Evolutionary conservation across 2,888 invertebrate genomes (phyloP), one percentile per base, ranked within the genome.

Genomic region (Drosophila ezoana): DNA sequence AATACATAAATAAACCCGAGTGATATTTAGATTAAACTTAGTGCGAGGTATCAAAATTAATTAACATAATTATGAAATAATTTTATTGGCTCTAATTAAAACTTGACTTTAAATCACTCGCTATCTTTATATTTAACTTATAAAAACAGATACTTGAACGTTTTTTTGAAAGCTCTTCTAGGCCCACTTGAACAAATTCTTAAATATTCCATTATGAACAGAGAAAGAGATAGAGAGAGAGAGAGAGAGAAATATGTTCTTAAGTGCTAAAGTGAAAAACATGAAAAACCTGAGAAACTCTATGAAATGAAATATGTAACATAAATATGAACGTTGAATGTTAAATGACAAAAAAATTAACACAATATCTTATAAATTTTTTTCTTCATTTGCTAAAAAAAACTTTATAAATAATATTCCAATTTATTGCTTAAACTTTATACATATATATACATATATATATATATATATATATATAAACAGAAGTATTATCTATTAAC

Each of bases 11-110:
- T 13, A 62, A 78, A 80, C 81, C 90, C 89, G 90, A 90, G 89
- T 90, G 89, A 90, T 90, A 90, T 90, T 90, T 90, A 90, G 89
- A 87, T 90, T 90, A 90, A 90, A 90, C 75, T 77, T 89, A 89
- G 87, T 74, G 76, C 72, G 75, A 84, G 81, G 81, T 87, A 87
- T 84, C 89, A 77, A 89, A 82, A 85, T 84, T 89, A 71, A 72
- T 66, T 76, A 73, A 67, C 20, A 48, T 68, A 63, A 67, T 74
- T 69, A 49, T 58, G 9, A 28, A 28, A 43, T 44, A 33, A 43
- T 62, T 62, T 41, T 38, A 57, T 79, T 76, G 62, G 63, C 48
- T 37, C 40, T 9, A 53, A 58, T 58, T 75, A 23, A 61, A 57
- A 61, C 45, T 59, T 60, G 23, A 65, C 44, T 54, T 48, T 44